Evolutionary conservation across 2,113 vertebrate species (phyloP).

Genomic region (Phalacrocorax carbo): DNA sequence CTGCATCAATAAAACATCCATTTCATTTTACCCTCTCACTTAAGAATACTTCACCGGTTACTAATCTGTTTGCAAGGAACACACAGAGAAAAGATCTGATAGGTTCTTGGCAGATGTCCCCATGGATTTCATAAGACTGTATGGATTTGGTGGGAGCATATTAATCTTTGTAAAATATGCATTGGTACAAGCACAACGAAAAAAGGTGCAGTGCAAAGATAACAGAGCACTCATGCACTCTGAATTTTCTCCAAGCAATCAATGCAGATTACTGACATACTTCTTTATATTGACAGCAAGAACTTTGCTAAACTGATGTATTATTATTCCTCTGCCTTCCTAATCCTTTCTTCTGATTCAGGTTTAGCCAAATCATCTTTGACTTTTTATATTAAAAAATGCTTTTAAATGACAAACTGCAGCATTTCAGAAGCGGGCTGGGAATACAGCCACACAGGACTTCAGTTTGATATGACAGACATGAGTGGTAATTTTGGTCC

Average conservation of each 20-base stretch:
- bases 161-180: constrained; percentile 47
- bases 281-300: constrained; percentile 22
- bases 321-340: constrained; percentile 32
- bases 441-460: neutral
- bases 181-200: constrained; percentile 10
- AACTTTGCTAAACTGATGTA: neutral
- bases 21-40: neutral
- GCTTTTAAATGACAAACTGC: neutral
- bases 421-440: neutral
- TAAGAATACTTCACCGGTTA: neutral
- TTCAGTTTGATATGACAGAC: neutral
- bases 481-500: neutral
- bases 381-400: neutral
- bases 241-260: constrained; percentile 38
- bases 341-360: constrained; percentile 34
- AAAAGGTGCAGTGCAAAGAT: constrained; percentile 34
- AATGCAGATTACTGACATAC: constrained; percentile 3
- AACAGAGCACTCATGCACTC: neutral
- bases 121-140: neutral
- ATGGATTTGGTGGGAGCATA: neutral
- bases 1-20: neutral
- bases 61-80: constrained; percentile 2
- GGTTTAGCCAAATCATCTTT: neutral
- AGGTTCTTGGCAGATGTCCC: neutral
- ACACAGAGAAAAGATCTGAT: neutral